These are phyloP conservation scores for Ictalurus furcatus DNA, from an alignment of 2,113 vertebrate genomes.

Conservation along the genomic window DNA sequence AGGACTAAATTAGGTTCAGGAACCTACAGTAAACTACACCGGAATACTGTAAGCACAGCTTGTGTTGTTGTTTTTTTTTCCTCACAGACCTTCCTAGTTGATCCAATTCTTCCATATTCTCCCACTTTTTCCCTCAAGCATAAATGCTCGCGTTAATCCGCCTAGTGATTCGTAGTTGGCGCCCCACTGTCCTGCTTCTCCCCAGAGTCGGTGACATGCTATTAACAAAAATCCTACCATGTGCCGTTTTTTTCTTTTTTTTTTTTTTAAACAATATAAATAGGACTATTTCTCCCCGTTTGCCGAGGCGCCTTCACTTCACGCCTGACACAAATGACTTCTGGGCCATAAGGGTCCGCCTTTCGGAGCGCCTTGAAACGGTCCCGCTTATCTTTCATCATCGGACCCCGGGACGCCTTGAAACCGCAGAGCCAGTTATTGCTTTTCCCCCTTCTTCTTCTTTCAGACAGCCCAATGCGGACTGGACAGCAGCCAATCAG, in stretches of 20 bases:
- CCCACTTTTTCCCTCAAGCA: background rate
- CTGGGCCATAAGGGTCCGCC: slow-evolving; percentile 76
- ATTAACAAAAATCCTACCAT: slow-evolving; percentile 6
- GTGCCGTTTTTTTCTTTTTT: slow-evolving; percentile 39
- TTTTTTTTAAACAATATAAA: slow-evolving; percentile 64
- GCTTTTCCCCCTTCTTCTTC: slow-evolving; percentile 72
- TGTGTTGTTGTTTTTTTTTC: background rate
- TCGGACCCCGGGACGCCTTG: slow-evolving; percentile 84
- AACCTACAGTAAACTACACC: background rate
- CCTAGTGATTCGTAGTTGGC: slow-evolving; percentile 1
- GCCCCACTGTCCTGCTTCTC: background rate
- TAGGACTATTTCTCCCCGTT: slow-evolving; percentile 72
- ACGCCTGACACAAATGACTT: slow-evolving; percentile 27
- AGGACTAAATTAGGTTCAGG: background rate
- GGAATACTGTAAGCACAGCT: background rate
- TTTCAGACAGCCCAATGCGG: slow-evolving; percentile 87
- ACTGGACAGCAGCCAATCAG: slow-evolving; percentile 94
- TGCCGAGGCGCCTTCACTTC: slow-evolving; percentile 62
- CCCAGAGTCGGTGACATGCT: background rate
- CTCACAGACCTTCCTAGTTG: slow-evolving; percentile 28
- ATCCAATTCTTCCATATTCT: slow-evolving; percentile 1
- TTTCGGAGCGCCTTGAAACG: slow-evolving; percentile 84
- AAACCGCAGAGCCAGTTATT: slow-evolving; percentile 92
- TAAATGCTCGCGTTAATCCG: slow-evolving; percentile 15
- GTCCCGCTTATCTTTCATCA: slow-evolving; percentile 86